These are phyloP conservation scores for Nebria brevicollis DNA, from an alignment of 2,888 invertebrate genomes.

Conservation along the genomic window DNA sequence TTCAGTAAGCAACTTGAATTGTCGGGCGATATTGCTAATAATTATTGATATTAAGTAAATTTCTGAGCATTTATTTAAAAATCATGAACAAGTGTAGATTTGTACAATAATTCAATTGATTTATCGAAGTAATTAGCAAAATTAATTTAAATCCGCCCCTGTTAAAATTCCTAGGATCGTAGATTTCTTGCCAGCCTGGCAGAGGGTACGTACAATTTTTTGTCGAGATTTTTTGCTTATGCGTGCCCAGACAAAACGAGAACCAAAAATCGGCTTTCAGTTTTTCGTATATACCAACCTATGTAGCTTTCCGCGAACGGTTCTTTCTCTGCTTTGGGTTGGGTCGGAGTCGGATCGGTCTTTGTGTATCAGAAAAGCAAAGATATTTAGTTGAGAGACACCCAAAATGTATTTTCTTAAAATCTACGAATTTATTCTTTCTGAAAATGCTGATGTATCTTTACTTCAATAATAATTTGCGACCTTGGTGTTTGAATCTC, in stretches of 20 bases:
- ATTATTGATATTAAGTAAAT: no score
- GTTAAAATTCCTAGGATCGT: constrained; percentile 8
- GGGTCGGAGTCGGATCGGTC: no score
- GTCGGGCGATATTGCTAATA: no score
- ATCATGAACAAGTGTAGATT: no score
- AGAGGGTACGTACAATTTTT: constrained; percentile 21
- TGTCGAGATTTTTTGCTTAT: constrained; percentile 18
- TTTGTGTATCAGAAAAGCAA: neutral
- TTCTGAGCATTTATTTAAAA: no score
- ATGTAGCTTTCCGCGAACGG: neutral
- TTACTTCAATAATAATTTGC: no score
- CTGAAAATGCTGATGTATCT: no score
- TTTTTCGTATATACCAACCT: neutral
- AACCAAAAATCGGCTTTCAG: constrained; percentile 11
- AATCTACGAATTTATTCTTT: no score
- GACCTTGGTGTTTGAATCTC: no score
- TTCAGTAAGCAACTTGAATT: no score
- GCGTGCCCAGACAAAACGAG: constrained; percentile 4
- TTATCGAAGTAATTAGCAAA: neutral
- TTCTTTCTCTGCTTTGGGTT: neutral
- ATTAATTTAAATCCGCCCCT: constrained; percentile 9
- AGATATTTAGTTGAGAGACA: neutral
- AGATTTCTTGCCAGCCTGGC: neutral
- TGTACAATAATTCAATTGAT: neutral
- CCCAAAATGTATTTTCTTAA: no score